Evolutionary conservation across 2,888 invertebrate genomes (phyloP), one percentile per base, ranked within the genome.

Genomic region (Congeria kusceri): DNA sequence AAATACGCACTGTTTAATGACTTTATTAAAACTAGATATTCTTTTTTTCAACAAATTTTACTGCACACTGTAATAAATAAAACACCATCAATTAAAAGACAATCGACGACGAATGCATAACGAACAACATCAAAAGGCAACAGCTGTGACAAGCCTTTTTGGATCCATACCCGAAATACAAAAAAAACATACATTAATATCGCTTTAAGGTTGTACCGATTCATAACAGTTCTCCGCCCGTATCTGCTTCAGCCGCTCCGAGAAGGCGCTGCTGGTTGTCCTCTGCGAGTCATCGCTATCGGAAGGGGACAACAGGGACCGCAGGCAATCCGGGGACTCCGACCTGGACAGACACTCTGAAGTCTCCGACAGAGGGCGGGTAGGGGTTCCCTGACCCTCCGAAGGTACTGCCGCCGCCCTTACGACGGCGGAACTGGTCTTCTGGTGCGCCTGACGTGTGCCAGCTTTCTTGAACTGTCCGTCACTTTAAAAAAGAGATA

Each of bases 241-340:
- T 18, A 77, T 71, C 15, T 47, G 44, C 29, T 67, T 71, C 4
- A 77, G 18, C 0, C 67, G 71, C 47, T 77, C 77, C 18, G 71
- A 70, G 47, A 77, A 77, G 1, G 61, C 58, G 27, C 61, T 71
- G 20, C 67, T 77, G 11, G 77, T 28, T 28, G 77, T 77, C 66
- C n/a, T 27, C 5, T 25, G n/a, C 9, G 53, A n/a, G 15, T 25
- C 56, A n/a, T 62, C 62, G 28, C 61, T 29, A 39, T 27, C 71
- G 63, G 29, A n/a, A 20, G 29, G 27, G 3, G 29, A 58, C 29
- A 58, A 27, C 27, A 58, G 3, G 18, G 29, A 58, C 23, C 27
- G 28, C n/a, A 58, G 58, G n/a, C 11, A 58, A 27, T 18, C 46
- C n/a, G 44, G 23, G 18, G 32, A 27, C n/a, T 46, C 39, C 3